Percentiles rank a stretch among this genome's conserved stretches.
These are phyloP conservation scores for Spodoptera picta DNA, from an alignment of 2,888 invertebrate species.

Conservation along the genomic window DNA sequence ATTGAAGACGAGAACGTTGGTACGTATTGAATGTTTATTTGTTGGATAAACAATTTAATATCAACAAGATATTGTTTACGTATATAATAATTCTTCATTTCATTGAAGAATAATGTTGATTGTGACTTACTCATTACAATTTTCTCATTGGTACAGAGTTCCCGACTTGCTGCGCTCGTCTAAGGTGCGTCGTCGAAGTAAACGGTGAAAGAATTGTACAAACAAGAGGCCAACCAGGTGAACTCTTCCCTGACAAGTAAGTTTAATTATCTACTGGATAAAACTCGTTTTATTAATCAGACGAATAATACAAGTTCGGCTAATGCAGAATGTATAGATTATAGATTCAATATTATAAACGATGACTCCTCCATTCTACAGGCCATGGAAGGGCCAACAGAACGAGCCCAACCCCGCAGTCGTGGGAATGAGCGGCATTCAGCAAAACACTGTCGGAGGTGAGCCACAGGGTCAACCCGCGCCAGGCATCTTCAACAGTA, in stretches of 20 bases:
- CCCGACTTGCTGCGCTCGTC: constrained; percentile 83
- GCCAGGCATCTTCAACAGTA: constrained; percentile 82
- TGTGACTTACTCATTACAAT: background rate
- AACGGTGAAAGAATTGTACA: constrained; percentile 85
- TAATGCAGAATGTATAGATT: no score
- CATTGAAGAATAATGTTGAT: background rate
- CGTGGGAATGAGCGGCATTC: constrained; percentile 80
- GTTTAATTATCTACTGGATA: constrained; percentile 20
- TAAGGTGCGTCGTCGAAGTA: constrained; percentile 83
- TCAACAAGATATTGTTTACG: no score
- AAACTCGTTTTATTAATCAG: no score
- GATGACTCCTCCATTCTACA: constrained; percentile 45
- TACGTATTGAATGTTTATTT: constrained; percentile 56
- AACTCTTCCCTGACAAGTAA: constrained; percentile 86
- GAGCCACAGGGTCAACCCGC: constrained; percentile 80
- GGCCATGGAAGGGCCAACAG: constrained; percentile 86
- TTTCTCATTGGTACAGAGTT: constrained; percentile 69
- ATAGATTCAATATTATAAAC: background rate
- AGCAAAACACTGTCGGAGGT: constrained; percentile 75
- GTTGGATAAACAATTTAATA: no score
- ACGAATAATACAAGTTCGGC: no score
- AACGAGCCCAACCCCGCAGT: constrained; percentile 84
- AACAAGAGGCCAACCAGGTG: constrained; percentile 84
- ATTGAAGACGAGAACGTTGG: constrained; percentile 87
- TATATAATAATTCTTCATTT: no score